Evolutionary conservation across 2,113 vertebrate species (phyloP).

Genomic region (Columbina picui): DNA sequence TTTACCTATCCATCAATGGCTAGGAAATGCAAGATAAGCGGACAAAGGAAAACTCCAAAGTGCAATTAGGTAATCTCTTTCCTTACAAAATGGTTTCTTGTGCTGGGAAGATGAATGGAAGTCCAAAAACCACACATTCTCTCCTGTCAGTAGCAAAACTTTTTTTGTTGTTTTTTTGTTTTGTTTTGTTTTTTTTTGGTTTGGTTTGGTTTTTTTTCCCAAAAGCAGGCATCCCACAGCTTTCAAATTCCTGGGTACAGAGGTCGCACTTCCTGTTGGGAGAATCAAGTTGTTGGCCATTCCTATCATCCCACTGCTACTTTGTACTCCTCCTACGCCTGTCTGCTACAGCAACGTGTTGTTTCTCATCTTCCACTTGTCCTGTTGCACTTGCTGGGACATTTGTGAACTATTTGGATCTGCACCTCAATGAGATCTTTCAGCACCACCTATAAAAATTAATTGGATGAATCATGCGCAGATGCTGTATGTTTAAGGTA

Average conservation of each 20-base stretch:
- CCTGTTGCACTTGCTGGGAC: background rate
- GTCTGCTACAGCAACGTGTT: background rate
- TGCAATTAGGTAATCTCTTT: constrained; percentile 3
- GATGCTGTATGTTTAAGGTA: background rate
- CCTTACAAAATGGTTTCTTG: background rate
- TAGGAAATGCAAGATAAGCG: constrained; percentile 13
- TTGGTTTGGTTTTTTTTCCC: background rate
- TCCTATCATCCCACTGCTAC: background rate
- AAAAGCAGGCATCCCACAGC: background rate
- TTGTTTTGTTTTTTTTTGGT: too few relatives aligned
- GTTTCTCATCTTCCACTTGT: constrained; percentile 53
- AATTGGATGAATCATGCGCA: constrained; percentile 36
- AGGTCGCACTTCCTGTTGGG: background rate
- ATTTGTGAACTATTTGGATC: constrained; percentile 22
- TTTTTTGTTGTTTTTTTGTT: too few relatives aligned
- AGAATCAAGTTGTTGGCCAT: background rate
- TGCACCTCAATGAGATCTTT: constrained; percentile 8
- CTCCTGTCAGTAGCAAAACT: background rate
- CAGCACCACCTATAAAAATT: constrained; percentile 33
- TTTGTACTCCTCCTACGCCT: background rate
- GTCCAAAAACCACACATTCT: background rate
- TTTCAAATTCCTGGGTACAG: constrained; percentile 23
- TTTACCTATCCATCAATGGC: constrained; percentile 37
- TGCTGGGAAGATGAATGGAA: background rate
- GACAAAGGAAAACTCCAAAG: constrained; percentile 26